These are phyloP conservation scores for Cochlearius cochlearius DNA, from an alignment of 2,113 vertebrate genomes.

Conservation along the genomic window DNA sequence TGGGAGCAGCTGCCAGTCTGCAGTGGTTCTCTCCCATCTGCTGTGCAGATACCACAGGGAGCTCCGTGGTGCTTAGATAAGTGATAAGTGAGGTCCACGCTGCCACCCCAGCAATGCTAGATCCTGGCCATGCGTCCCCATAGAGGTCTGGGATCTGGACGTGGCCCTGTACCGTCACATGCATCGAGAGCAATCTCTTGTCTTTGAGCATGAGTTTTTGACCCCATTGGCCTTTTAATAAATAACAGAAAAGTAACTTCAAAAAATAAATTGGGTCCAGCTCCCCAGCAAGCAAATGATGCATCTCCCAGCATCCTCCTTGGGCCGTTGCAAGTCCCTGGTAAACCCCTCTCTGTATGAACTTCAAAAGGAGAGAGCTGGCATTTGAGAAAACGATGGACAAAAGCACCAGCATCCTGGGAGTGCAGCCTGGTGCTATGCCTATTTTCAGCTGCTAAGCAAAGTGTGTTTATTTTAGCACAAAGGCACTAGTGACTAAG, in stretches of 20 bases:
- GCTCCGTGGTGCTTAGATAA: background rate
- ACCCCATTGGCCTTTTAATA: background rate
- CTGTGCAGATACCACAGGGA: background rate
- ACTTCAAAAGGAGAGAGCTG: background rate
- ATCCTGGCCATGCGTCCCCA: background rate
- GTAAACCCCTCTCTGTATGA: background rate
- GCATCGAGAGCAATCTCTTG: background rate
- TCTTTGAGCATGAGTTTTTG: background rate
- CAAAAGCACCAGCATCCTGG: background rate
- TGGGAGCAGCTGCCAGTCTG: background rate
- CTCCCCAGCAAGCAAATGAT: background rate
- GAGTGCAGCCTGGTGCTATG: background rate
- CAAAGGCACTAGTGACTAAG: background rate
- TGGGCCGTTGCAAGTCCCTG: background rate
- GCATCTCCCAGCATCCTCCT: background rate
- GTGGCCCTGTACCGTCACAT: background rate
- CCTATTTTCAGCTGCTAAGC: background rate
- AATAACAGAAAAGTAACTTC: background rate
- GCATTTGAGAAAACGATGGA: background rate
- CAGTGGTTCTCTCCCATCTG: background rate
- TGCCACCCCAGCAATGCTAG: background rate
- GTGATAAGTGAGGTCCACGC: background rate
- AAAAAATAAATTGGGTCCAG: background rate
- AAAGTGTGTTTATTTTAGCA: background rate
- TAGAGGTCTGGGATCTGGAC: background rate